phyloP scores from a whole-genome alignment of 2,113 vertebrate species.

The Uropsilus gracilis region DNA sequence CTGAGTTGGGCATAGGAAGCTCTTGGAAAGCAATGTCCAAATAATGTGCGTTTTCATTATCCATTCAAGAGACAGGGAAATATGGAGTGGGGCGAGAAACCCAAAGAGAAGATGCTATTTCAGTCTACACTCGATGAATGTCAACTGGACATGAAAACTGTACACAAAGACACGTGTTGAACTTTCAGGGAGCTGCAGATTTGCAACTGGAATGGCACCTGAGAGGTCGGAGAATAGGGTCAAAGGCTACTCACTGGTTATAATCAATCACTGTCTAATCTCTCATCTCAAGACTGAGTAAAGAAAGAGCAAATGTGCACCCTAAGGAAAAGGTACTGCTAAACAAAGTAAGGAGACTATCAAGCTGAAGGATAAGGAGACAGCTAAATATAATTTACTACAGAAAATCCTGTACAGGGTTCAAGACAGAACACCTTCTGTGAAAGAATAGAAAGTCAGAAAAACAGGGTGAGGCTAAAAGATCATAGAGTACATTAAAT shows the following conservation, averaged over 20 bases:
- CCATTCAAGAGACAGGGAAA: background rate
- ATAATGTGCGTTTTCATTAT: background rate
- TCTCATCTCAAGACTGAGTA: background rate
- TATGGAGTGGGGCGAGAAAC: background rate
- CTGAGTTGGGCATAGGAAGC: background rate
- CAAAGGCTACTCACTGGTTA: background rate
- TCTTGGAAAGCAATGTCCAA: background rate
- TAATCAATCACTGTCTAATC: background rate
- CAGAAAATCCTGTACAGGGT: background rate
- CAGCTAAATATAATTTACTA: background rate
- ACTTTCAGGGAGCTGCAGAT: background rate
- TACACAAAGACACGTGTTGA: background rate
- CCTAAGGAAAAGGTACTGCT: background rate
- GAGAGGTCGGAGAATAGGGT: background rate
- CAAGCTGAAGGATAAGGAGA: background rate
- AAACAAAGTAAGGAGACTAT: background rate
- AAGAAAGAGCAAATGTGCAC: background rate
- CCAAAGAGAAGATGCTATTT: background rate
- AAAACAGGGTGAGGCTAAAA: background rate
- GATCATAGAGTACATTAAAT: background rate
- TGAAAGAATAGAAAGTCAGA: slow-evolving; percentile 22
- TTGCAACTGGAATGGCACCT: background rate
- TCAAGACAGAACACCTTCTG: background rate
- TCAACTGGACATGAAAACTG: background rate
- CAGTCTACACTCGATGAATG: background rate